Conservation (phyloP, 2,113 vertebrate species). For the Peromyscus maniculatus region DNA sequence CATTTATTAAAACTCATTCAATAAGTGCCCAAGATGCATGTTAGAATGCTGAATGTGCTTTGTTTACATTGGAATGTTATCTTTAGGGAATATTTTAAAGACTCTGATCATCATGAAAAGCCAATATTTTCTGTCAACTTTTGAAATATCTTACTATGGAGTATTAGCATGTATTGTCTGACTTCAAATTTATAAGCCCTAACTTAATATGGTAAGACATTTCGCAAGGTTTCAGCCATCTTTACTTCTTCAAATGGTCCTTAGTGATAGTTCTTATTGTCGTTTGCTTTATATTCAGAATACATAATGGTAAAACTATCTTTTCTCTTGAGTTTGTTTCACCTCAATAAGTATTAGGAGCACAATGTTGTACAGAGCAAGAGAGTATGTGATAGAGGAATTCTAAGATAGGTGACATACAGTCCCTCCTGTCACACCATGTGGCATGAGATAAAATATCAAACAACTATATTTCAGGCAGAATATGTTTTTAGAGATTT, state of each 20-base stretch:
- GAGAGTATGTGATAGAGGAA: background rate
- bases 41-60: background rate
- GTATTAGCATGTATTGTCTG: background rate
- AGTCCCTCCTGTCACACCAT: background rate
- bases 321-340: constrained; percentile 42
- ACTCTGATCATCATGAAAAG: constrained; percentile 13
- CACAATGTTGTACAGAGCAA: background rate
- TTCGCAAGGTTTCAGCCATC: background rate
- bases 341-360: constrained; percentile 34
- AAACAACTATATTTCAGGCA: background rate
- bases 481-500: constrained; percentile 9
- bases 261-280: background rate
- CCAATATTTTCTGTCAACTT: constrained; percentile 3
- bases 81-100: constrained; percentile 21
- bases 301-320: background rate
- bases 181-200: constrained; percentile 39
- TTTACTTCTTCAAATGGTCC: constrained; percentile 16
- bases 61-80: constrained; percentile 2
- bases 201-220: background rate
- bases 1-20: constrained; percentile 22
- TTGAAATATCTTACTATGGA: constrained; percentile 26
- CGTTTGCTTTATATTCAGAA: constrained; percentile 33
- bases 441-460: background rate
- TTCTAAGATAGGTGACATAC: background rate
- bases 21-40: background rate